These are phyloP conservation scores for Taphrorychus bicolor DNA, from an alignment of 2,888 invertebrate genomes.

Conservation along the genomic window DNA sequence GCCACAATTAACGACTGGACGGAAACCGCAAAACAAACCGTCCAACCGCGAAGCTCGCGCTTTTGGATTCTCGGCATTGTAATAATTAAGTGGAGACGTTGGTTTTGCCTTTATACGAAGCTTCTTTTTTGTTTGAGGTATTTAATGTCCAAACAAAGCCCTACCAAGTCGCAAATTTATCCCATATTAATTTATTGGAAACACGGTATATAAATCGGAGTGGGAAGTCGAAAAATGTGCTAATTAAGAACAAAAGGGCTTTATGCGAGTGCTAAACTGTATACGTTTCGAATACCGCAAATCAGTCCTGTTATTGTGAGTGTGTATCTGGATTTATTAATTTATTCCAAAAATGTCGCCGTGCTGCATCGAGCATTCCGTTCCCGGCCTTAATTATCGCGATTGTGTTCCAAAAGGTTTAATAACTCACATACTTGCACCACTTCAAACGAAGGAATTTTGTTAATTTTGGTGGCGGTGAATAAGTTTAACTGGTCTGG, in stretches of 20 bases:
- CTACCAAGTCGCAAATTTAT: neutral
- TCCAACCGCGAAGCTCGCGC: slow-evolving; percentile 31
- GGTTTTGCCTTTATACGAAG: neutral
- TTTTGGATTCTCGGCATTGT: slow-evolving; percentile 6
- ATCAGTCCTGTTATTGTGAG: slow-evolving; percentile 47
- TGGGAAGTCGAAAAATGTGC: slow-evolving; percentile 2
- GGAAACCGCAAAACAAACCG: slow-evolving; percentile 27
- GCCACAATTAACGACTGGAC: slow-evolving; percentile 23
- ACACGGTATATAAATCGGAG: neutral
- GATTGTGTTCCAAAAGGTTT: slow-evolving; percentile 53
- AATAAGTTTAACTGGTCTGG: too few relatives aligned
- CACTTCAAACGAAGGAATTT: slow-evolving; percentile 38
- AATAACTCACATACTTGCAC: slow-evolving; percentile 53
- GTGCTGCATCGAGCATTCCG: slow-evolving; percentile 48
- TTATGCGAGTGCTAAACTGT: neutral
- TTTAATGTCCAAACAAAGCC: too few relatives aligned
- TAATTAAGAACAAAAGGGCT: slow-evolving; percentile 21
- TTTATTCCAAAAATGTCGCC: slow-evolving; percentile 52
- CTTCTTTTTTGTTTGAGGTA: neutral
- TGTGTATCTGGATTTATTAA: slow-evolving; percentile 49
- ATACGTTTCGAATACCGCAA: slow-evolving; percentile 47
- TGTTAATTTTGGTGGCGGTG: neutral
- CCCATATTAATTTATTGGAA: neutral
- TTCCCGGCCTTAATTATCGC: slow-evolving; percentile 51
- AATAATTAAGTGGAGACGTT: neutral